phyloP scores from a whole-genome alignment of 1,140 invertebrate genomes.

The Neomicropteryx cornuta region DNA sequence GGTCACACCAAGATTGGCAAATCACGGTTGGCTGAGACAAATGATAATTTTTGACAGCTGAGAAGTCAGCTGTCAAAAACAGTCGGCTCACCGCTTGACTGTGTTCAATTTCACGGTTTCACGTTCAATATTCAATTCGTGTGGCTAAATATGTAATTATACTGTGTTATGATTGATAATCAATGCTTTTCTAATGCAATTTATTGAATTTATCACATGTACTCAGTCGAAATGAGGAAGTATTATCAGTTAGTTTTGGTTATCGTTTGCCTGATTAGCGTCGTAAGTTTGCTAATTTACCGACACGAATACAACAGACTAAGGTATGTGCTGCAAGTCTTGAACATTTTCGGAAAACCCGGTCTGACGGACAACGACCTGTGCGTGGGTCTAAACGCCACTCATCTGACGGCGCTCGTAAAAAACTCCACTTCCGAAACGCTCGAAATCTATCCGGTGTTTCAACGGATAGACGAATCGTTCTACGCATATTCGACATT shows the following conservation, averaged over 20 bases:
- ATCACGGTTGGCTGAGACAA: no score
- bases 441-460: constrained; percentile 32
- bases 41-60: no score
- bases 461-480: constrained; percentile 38
- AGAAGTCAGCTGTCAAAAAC: no score
- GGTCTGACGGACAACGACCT: constrained; percentile 35
- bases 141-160: no score
- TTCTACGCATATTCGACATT: constrained; percentile 43
- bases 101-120: no score
- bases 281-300: constrained; percentile 60
- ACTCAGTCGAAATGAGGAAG: constrained; percentile 54
- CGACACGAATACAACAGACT: constrained; percentile 66
- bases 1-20: no score
- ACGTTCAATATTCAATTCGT: no score
- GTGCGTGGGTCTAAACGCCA: constrained; percentile 38
- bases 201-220: no score
- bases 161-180: no score
- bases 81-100: no score
- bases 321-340: constrained; percentile 61
- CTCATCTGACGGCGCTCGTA: constrained; percentile 33
- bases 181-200: no score
- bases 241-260: constrained; percentile 61
- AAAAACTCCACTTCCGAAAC: constrained; percentile 31
- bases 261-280: constrained; percentile 50
- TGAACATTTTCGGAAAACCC: constrained; percentile 64